Conservation (phyloP, 2,888 invertebrate species). For the Megastigmus dorsalis region DNA sequence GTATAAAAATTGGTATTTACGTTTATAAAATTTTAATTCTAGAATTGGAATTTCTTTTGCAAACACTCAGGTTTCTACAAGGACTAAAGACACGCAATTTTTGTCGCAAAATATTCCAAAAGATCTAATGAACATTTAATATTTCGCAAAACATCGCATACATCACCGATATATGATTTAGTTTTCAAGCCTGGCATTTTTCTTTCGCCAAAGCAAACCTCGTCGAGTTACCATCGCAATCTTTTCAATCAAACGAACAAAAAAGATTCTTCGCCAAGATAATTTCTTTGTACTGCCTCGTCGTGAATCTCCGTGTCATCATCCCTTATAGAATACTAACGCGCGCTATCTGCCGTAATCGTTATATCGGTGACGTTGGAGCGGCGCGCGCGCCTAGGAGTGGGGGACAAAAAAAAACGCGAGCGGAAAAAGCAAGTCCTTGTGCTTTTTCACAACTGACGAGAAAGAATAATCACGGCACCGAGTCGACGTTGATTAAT, state of each 20-base stretch:
- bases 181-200: no score
- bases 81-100: no score
- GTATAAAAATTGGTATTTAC: no score
- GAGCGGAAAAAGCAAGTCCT: conserved; percentile 12
- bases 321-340: conserved; percentile 24
- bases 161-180: no score
- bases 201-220: not conserved
- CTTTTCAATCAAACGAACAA: not conserved
- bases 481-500: conserved; percentile 52
- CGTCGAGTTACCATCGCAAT: not conserved
- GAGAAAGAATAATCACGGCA: conserved; percentile 54
- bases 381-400: not conserved
- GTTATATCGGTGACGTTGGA: conserved; percentile 4
- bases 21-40: no score
- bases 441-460: conserved; percentile 31
- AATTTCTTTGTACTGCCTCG: conserved; percentile 24
- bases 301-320: conserved; percentile 22
- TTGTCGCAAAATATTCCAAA: no score
- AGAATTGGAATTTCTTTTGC: no score
- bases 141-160: no score
- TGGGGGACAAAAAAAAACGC: conserved; percentile 28
- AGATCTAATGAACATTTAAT: no score
- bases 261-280: conserved; percentile 6
- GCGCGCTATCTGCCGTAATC: conserved; percentile 8
- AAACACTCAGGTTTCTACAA: no score